Conservation (phyloP, 2,888 invertebrate genomes). For the Dryadula phaetusa region DNA sequence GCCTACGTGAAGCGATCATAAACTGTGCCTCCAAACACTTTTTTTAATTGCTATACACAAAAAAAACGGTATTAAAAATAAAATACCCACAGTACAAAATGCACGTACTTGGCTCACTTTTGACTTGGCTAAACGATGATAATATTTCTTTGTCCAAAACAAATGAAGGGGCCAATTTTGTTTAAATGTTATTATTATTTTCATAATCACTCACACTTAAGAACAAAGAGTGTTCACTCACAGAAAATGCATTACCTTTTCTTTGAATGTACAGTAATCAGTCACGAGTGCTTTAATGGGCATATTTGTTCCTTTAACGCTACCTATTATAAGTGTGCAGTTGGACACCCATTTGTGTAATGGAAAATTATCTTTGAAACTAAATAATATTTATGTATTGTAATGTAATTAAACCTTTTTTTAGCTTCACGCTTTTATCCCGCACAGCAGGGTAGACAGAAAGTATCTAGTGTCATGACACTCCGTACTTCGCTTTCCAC, state of each 20-base stretch:
- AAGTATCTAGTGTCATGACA: too few species aligned
- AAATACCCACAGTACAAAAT: slow-evolving; percentile 6
- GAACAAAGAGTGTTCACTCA: slow-evolving; percentile 27
- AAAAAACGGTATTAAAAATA: too few species aligned
- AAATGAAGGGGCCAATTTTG: slow-evolving; percentile 30
- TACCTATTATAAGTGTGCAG: not conserved
- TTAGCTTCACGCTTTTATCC: too few species aligned
- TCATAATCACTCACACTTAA: slow-evolving; percentile 33
- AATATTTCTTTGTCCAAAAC: slow-evolving; percentile 21
- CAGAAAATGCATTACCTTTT: slow-evolving; percentile 31
- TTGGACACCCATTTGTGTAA: slow-evolving; percentile 4
- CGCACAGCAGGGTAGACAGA: too few species aligned
- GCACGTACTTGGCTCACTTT: slow-evolving; percentile 14
- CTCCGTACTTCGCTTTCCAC: not conserved
- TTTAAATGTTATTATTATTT: slow-evolving; percentile 40
- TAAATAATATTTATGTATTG: too few species aligned
- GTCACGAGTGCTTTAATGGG: slow-evolving; percentile 25
- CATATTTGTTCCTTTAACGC: slow-evolving; percentile 16
- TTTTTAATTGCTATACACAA: too few species aligned
- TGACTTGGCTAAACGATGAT: slow-evolving; percentile 22
- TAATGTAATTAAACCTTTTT: too few species aligned
- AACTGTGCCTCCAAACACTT: too few species aligned
- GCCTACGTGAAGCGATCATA: too few species aligned
- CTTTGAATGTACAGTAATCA: slow-evolving; percentile 24
- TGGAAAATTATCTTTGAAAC: not conserved